These are phyloP conservation scores for Catajapyx aquilonaris DNA, from an alignment of 1,140 invertebrate species.

Conservation along the genomic window DNA sequence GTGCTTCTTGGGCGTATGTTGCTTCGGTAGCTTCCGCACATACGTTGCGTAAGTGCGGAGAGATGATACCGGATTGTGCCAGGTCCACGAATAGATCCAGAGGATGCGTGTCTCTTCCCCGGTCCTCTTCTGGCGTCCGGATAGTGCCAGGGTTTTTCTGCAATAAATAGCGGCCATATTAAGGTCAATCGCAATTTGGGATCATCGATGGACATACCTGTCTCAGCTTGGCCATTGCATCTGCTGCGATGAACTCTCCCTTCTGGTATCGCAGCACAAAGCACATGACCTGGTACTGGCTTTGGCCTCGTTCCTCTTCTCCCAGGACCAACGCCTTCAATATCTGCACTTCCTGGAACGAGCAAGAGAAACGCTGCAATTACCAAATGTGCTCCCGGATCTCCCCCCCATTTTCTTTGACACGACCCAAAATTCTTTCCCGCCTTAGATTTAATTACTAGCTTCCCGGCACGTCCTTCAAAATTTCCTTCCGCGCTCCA, in stretches of 20 bases:
- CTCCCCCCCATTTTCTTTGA: no score
- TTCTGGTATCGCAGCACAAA: slow-evolving; percentile 76
- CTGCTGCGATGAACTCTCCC: slow-evolving; percentile 73
- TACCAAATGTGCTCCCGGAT: no score
- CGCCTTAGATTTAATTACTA: no score
- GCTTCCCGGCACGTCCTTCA: no score
- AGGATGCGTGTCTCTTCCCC: slow-evolving; percentile 51
- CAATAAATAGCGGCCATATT: slow-evolving; percentile 10
- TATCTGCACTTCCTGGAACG: slow-evolving; percentile 68
- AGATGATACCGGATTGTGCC: slow-evolving; percentile 41
- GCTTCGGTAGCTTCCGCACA: slow-evolving; percentile 52
- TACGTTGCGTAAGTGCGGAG: slow-evolving; percentile 44
- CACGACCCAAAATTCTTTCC: no score
- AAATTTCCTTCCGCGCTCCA: no score
- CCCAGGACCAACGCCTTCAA: slow-evolving; percentile 77
- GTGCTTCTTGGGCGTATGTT: slow-evolving; percentile 53
- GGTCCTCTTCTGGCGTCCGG: slow-evolving; percentile 69
- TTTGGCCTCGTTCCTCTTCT: slow-evolving; percentile 81
- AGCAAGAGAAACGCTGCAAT: no score
- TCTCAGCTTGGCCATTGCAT: slow-evolving; percentile 91
- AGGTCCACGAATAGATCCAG: slow-evolving; percentile 59
- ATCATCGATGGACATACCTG: slow-evolving; percentile 32
- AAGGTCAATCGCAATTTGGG: neutral
- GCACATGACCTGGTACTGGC: slow-evolving; percentile 75
- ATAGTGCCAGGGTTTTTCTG: slow-evolving; percentile 66